Evolutionary conservation across 2,888 invertebrate genomes (phyloP).

Genomic region (Tinea pellionella): DNA sequence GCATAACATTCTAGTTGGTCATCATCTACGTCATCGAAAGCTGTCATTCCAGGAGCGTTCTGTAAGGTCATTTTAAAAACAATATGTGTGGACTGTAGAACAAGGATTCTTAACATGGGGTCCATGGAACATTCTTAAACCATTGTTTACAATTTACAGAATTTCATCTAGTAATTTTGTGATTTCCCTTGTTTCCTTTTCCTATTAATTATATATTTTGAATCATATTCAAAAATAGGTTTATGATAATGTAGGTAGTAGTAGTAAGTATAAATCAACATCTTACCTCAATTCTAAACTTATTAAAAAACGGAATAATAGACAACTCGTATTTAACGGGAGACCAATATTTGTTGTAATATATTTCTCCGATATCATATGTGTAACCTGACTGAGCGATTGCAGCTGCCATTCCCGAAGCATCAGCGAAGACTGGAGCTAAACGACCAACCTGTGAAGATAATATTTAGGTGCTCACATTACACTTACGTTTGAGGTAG

Average conservation of each 20-base stretch:
- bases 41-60: constrained; percentile 71
- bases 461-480: neutral
- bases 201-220: too few species aligned
- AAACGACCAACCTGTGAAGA: constrained; percentile 72
- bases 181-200: neutral
- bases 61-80: constrained; percentile 23
- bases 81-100: constrained; percentile 15
- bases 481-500: neutral
- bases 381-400: constrained; percentile 65
- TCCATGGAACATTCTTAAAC: too few species aligned
- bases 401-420: constrained; percentile 72
- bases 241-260: too few species aligned
- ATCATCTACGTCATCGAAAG: constrained; percentile 78
- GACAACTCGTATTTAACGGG: constrained; percentile 74
- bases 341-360: constrained; percentile 77
- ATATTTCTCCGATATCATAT: constrained; percentile 75
- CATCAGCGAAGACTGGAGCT: constrained; percentile 76
- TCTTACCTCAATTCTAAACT: constrained; percentile 55
- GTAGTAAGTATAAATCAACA: too few species aligned
- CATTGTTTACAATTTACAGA: too few species aligned
- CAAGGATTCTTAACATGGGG: neutral
- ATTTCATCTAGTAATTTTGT: too few species aligned
- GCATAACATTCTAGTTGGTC: constrained; percentile 75
- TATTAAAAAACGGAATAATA: constrained; percentile 73
- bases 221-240: too few species aligned